phyloP scores from a whole-genome alignment of 2,797 vertebrate genomes.

The Mormyrus proboscirostris region DNA sequence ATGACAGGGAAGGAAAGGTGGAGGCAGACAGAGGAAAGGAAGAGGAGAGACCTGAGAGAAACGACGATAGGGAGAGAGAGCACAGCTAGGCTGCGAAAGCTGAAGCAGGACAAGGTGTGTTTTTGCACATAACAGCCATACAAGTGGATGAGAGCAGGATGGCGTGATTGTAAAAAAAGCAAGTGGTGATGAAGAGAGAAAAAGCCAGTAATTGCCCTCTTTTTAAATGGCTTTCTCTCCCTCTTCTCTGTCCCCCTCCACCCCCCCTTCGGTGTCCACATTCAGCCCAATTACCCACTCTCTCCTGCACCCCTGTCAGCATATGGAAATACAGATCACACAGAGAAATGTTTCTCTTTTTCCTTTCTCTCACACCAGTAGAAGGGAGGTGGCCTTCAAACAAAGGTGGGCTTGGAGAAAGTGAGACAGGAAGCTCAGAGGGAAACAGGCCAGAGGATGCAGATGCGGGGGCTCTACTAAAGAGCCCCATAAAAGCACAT shows the following conservation, averaged over 20 bases:
- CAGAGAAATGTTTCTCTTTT: slow-evolving; percentile 50
- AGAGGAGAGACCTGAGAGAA: slow-evolving; percentile 21
- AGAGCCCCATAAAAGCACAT: not conserved
- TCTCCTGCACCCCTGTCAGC: slow-evolving; percentile 66
- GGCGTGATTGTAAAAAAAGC: slow-evolving; percentile 46
- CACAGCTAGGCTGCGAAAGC: slow-evolving; percentile 31
- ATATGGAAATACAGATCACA: slow-evolving; percentile 74
- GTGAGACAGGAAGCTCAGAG: slow-evolving; percentile 46
- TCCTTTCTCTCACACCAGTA: slow-evolving; percentile 49
- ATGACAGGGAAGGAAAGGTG: slow-evolving; percentile 27
- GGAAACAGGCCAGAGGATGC: slow-evolving; percentile 32
- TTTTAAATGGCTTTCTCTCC: slow-evolving; percentile 15
- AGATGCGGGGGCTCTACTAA: slow-evolving; percentile 28
- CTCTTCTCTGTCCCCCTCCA: slow-evolving; percentile 22
- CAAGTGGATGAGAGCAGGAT: slow-evolving; percentile 72
- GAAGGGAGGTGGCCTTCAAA: slow-evolving; percentile 64
- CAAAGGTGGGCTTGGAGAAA: not conserved
- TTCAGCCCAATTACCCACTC: slow-evolving; percentile 76
- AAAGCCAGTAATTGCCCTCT: slow-evolving; percentile 23
- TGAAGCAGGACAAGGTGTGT: not conserved
- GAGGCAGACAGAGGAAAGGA: slow-evolving; percentile 9
- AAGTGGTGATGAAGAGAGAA: slow-evolving; percentile 49
- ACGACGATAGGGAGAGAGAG: slow-evolving; percentile 17
- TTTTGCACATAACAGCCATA: slow-evolving; percentile 33
- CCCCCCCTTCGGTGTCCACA: slow-evolving; percentile 64